These are phyloP conservation scores for Azorinus chamasolen DNA, from an alignment of 2,888 invertebrate species.

Conservation along the genomic window DNA sequence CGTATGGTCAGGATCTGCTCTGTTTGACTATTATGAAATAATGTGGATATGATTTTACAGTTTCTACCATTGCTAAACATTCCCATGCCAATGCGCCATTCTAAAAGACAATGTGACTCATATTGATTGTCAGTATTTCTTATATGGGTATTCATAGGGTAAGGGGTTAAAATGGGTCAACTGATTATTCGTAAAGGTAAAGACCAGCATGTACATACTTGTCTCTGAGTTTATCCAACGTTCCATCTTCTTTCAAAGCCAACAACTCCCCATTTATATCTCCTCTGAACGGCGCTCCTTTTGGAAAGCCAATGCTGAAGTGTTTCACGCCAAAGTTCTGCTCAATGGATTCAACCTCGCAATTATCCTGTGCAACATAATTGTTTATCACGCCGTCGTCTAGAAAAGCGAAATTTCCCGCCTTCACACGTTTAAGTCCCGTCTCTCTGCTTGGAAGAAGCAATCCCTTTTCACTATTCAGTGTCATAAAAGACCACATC, in stretches of 20 bases:
- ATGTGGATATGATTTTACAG: no score
- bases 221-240: slow-evolving; percentile 69
- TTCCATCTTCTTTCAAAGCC: slow-evolving; percentile 76
- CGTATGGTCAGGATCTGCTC: no score
- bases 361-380: slow-evolving; percentile 74
- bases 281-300: slow-evolving; percentile 79
- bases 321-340: slow-evolving; percentile 79
- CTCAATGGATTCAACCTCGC: slow-evolving; percentile 77
- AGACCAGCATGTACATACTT: slow-evolving; percentile 72
- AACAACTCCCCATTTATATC: slow-evolving; percentile 77
- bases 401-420: slow-evolving; percentile 68
- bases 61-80: no score
- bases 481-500: slow-evolving; percentile 81
- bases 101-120: no score
- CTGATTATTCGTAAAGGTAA: no score
- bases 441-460: slow-evolving; percentile 61
- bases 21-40: no score
- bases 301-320: slow-evolving; percentile 78
- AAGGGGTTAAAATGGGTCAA: no score
- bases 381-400: slow-evolving; percentile 78
- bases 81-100: no score
- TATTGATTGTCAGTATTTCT: no score
- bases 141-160: no score
- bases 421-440: slow-evolving; percentile 64
- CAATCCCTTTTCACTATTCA: slow-evolving; percentile 68